These are phyloP conservation scores for Triplophysa siluroides DNA, from an alignment of 2,113 vertebrate species.

Conservation along the genomic window DNA sequence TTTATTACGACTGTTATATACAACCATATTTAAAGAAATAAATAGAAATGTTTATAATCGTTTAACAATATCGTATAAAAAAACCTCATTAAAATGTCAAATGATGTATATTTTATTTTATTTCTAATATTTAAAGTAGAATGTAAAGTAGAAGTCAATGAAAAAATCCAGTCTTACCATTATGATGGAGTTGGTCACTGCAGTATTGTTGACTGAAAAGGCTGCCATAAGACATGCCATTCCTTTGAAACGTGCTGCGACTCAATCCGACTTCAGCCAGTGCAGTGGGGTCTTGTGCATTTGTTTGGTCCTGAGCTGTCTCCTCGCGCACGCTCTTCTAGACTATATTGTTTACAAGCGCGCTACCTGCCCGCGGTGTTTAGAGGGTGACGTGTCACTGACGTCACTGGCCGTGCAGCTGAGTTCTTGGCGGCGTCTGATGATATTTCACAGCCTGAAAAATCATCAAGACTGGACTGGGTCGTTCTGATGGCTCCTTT, in stretches of 20 bases:
- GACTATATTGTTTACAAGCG: conserved; percentile 55
- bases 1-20: no score
- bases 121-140: neutral
- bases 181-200: conserved; percentile 74
- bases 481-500: no score
- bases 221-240: conserved; percentile 76
- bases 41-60: neutral
- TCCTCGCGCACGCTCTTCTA: neutral
- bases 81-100: no score
- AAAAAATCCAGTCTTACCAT: conserved; percentile 68
- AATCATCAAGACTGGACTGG: no score
- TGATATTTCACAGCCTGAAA: no score
- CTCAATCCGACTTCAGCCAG: neutral
- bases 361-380: conserved; percentile 27
- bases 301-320: conserved; percentile 18
- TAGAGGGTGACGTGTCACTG: conserved; percentile 46
- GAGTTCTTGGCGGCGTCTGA: no score
- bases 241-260: conserved; percentile 26
- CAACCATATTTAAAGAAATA: no score
- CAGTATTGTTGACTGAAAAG: conserved; percentile 71
- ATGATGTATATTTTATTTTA: no score
- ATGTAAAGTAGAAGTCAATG: neutral
- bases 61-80: no score
- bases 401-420: conserved; percentile 39
- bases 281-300: conserved; percentile 15